These are phyloP conservation scores for Hemiprocne comata DNA, from an alignment of 2,113 vertebrate species.

Conservation along the genomic window DNA sequence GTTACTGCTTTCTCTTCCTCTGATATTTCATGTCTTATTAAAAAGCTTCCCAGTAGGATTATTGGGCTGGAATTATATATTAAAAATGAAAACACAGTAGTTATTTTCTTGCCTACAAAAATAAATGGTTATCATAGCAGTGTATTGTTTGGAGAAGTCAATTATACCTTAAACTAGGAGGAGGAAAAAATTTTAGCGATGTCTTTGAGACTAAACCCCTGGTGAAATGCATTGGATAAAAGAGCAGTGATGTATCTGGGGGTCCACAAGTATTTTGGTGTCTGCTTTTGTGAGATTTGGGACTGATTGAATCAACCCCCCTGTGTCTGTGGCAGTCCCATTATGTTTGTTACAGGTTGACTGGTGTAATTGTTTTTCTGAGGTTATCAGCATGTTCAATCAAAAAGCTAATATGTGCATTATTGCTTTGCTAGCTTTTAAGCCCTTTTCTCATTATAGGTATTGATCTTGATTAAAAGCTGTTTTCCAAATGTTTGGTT, in stretches of 20 bases:
- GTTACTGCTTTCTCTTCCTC: constrained; percentile 28
- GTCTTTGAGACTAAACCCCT: background rate
- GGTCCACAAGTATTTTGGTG: background rate
- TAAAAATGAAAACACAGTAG: constrained; percentile 32
- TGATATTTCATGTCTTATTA: constrained; percentile 57
- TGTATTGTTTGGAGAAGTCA: constrained; percentile 31
- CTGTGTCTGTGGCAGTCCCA: background rate
- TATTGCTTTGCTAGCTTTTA: constrained; percentile 67
- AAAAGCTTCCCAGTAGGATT: constrained; percentile 53
- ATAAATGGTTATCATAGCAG: background rate
- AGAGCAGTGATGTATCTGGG: background rate
- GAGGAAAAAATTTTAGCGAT: background rate
- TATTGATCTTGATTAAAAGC: constrained; percentile 62
- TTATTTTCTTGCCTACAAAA: constrained; percentile 9
- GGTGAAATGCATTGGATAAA: background rate
- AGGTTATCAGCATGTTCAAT: constrained; percentile 61
- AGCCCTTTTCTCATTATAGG: constrained; percentile 64
- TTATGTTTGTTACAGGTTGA: constrained; percentile 31
- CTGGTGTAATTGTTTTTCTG: constrained; percentile 27
- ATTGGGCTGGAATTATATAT: constrained; percentile 9
- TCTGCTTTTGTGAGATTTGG: background rate
- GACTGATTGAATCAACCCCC: background rate
- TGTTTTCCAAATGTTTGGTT: constrained; percentile 56
- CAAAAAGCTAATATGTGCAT: constrained; percentile 59
- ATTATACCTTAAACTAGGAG: constrained; percentile 9